These are phyloP conservation scores for Cirrhinus mrigala DNA, from an alignment of 2,797 vertebrate genomes.

Conservation along the genomic window DNA sequence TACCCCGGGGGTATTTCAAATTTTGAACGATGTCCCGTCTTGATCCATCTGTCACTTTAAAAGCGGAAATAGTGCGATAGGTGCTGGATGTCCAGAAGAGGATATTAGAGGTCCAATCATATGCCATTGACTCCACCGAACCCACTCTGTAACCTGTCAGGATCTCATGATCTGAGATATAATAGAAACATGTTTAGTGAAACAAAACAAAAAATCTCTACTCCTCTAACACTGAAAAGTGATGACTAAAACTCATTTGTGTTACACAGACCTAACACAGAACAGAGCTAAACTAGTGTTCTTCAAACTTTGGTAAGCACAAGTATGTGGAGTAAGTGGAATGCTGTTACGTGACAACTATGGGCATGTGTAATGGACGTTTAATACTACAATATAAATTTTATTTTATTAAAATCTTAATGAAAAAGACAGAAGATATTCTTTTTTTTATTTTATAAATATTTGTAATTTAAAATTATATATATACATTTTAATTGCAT, in stretches of 20 bases:
- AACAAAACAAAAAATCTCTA: background rate
- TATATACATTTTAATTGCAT: background rate
- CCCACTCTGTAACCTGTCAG: conserved; percentile 76
- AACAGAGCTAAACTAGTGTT: background rate
- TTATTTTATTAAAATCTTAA: background rate
- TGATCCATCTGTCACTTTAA: conserved; percentile 76
- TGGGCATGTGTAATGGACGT: too few relatives aligned
- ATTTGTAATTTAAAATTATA: too few relatives aligned
- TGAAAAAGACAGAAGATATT: background rate
- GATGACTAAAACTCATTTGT: background rate
- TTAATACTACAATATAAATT: too few relatives aligned
- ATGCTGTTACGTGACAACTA: too few relatives aligned
- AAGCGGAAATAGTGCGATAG: conserved; percentile 70
- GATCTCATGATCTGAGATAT: conserved; percentile 71
- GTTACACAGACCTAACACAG: background rate
- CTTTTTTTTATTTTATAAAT: background rate
- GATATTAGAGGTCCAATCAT: conserved; percentile 81
- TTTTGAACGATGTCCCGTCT: conserved; percentile 73
- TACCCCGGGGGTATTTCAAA: conserved; percentile 74
- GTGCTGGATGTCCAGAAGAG: conserved; percentile 77
- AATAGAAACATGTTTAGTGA: background rate
- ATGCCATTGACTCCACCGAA: conserved; percentile 75
- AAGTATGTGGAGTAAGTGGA: background rate
- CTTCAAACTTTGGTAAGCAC: background rate
- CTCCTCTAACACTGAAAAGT: background rate